Conservation (phyloP, 2,113 vertebrate species). For the Phalacrocorax brasilianus region DNA sequence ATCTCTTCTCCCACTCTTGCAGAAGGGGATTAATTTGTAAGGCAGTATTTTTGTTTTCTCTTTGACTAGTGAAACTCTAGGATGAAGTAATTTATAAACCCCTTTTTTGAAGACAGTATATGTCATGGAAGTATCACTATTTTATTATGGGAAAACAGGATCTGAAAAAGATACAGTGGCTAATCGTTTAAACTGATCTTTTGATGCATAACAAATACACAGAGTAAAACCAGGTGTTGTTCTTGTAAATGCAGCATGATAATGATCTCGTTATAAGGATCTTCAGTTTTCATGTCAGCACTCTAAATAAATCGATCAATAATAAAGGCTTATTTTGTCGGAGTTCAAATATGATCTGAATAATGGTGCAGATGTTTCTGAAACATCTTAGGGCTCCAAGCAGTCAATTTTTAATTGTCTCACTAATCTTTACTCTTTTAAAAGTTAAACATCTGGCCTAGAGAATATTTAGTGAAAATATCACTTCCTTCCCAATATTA, state of each 20-base stretch:
- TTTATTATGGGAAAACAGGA: neutral
- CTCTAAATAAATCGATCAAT: slow-evolving; percentile 2
- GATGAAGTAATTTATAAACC: neutral
- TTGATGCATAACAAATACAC: neutral
- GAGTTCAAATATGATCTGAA: neutral
- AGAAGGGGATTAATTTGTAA: neutral
- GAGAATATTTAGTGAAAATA: neutral
- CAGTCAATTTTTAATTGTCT: neutral
- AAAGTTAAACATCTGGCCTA: neutral
- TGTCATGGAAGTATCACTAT: neutral
- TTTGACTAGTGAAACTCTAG: neutral
- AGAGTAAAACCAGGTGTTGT: slow-evolving; percentile 2
- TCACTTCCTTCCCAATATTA: neutral
- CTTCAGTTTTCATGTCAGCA: slow-evolving; percentile 26
- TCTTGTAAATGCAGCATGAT: neutral
- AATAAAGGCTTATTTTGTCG: slow-evolving; percentile 11
- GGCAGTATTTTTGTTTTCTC: neutral
- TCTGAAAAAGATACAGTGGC: neutral
- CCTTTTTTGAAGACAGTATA: neutral
- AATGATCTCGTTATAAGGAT: slow-evolving; percentile 37
- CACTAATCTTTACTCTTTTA: neutral
- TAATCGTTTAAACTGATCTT: slow-evolving; percentile 4
- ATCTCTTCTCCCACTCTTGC: neutral
- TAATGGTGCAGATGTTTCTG: neutral
- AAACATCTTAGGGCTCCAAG: neutral